Evolutionary conservation across 2,113 vertebrate genomes (phyloP), one percentile per base, ranked within the genome.

Genomic region (Gymnogyps californianus): DNA sequence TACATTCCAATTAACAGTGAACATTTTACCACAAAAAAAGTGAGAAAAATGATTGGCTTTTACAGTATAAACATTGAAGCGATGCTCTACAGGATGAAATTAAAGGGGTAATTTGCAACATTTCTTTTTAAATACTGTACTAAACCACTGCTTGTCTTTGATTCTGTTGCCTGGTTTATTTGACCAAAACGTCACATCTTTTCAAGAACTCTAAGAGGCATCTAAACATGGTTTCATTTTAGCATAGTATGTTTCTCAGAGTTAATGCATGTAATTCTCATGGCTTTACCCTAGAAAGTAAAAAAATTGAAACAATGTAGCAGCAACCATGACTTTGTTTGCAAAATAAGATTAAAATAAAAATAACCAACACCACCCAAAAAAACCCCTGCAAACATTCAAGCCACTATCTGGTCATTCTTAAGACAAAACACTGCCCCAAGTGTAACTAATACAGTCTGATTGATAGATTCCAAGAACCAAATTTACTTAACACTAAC

Each of bases 1-100:
- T 67, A 87, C 34, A 57, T 89, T 96, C 69, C 18, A 96, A 79
- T 58, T 93, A 87, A 93, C 96, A 95, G 54, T 38, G 79, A 96
- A 95, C 76, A 88, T n/a, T 94, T 57, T 67, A 57, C 29, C 46
- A 90, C 26, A 31, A 51, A 76, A 38, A 54, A 65, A 31, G 26
- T 15, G 6, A 71, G 14, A 62, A 59, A 87, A 78, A 58, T 18
- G 6, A 71, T 5, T 57, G 44, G 47, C 24, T 88, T 80, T 51
- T 55, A 92, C 13, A 76, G 47, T 26, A 76, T 24, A 79, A 79
- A 85, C 29, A 92, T 0, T 55, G 62, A 88, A 87, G 49, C 0
- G 2, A 79, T 71, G 42, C 40, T 93, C 72, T 67, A 87, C 17
- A 71, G 66, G 22, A 70, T 67, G 57, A 91, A 94, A 87, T 91